Base-by-base conservation (phyloP, 2,113 vertebrate genomes). In the Gymnogyps californianus region DNA sequence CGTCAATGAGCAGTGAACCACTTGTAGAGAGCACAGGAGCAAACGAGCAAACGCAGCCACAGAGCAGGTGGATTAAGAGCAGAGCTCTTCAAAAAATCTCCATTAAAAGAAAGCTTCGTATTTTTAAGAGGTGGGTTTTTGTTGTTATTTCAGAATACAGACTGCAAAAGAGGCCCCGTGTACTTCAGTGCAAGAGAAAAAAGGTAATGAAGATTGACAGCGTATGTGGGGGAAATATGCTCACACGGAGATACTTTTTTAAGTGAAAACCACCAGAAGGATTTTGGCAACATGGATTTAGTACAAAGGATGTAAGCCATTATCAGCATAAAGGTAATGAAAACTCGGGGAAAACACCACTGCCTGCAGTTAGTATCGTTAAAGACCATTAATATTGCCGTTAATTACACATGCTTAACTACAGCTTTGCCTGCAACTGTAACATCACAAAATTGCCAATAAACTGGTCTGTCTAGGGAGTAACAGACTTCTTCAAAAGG, bases 351-450 rank as follows among this genome's bases (percentile, higher is more conserved):
- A 80, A 96, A 94, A 95, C 67, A 92, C 51, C 49, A 51, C 31
- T 81, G 89, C 94, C 86, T 89, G 40, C 40, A 93, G 66, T 83
- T 74, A 92, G 57, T 40, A 70, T 65, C 1, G 0, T 80, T 95
- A 80, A 91, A 96, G 19, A 76, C 67, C 58, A 83, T 87, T 95
- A 93, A 95, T 91, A 94, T 38, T 83, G 78, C 29, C 1, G 3
- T 78, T 93, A 96, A 96, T 96, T 96, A 91, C 44, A 72, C 32
- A 46, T 6, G 1, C 34, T 84, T 87, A 95, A 89, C 83, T 72
- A 66, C 47, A 89, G 80, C 58, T 91, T 85, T 82, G 61, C 66
- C 66, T 82, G 57, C 65, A 76, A 91, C 57, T 12, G 9, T 54
- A 95, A 85, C 57, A 87, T 54, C 69, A 83, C 57, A 69, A 79